Evolutionary conservation across 2,113 vertebrate species (phyloP).

Genomic region (Gobius niger): DNA sequence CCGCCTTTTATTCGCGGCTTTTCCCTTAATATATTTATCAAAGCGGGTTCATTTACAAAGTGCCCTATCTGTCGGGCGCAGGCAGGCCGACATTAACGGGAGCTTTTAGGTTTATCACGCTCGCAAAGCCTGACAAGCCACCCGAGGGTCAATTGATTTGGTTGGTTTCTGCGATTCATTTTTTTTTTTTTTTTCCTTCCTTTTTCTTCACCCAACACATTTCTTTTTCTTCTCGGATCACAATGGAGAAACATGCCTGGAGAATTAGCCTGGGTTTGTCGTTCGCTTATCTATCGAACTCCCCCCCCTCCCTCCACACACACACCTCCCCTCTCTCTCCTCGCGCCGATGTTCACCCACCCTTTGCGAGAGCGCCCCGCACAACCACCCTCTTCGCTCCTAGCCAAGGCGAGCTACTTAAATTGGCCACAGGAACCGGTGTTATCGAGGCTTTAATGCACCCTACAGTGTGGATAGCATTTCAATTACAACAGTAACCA

Average conservation of each 20-base stretch:
- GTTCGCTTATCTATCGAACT: conserved; percentile 95
- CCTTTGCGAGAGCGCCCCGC: conserved; percentile 13
- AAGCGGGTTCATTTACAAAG: conserved; percentile 99
- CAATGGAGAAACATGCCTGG: conserved; percentile 99
- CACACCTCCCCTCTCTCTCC: neutral
- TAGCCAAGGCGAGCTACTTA: conserved; percentile 97
- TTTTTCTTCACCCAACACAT: conserved; percentile 68
- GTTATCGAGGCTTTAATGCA: conserved; percentile 99
- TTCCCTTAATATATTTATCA: conserved; percentile 99
- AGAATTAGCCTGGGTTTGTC: conserved; percentile 99
- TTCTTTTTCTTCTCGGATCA: conserved; percentile 98
- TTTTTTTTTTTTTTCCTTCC: conserved; percentile 64
- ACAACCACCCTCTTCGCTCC: conserved; percentile 61
- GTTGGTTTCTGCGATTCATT: conserved; percentile 99
- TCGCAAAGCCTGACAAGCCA: conserved; percentile 92
- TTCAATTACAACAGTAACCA: conserved; percentile 99
- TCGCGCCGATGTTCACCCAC: neutral
- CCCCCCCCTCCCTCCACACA: conserved; percentile 64
- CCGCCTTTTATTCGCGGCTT: conserved; percentile 99
- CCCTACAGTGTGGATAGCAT: conserved; percentile 99
- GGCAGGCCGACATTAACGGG: conserved; percentile 98
- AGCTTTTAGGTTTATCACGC: conserved; percentile 99
- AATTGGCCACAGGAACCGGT: conserved; percentile 99
- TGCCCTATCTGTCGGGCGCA: conserved; percentile 99
- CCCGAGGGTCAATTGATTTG: conserved; percentile 99